Base-by-base conservation (phyloP, 2,888 invertebrate species). In the Parnassius mnemosyne region DNA sequence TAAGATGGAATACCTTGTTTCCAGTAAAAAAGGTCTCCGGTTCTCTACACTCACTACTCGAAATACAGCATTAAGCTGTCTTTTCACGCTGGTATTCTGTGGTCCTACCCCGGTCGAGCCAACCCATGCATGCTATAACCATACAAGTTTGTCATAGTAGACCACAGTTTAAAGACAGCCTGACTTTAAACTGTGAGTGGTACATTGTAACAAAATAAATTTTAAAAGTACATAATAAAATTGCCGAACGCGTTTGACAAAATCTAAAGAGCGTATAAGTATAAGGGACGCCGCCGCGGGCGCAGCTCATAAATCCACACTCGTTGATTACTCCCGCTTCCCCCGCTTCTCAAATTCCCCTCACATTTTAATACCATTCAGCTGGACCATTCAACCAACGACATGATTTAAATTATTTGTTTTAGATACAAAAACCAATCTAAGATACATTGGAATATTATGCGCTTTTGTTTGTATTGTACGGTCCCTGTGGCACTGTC, bases 381-480 rank as follows among this genome's bases (percentile, higher is more conserved):
- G 76, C 73, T 71, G 72, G 49, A 5, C 77, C 75, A 77, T 77
- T 78, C 73, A 75, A 68, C 71, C 63, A 65, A 68, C 65, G 73
- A 72, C 72, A 73, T 77, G 77, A 77, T 77, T 77, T 75, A 78
- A 76, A 66, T 75, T 78, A 77, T 78, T 78, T 78, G 78, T 76
- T 79, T 79, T 76, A 76, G 74, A 74, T 71, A 68, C 71, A 70
- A 73, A 73, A 73, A 69, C 70, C 67, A 64, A 75, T 72, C 69
- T 71, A 78, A 84, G 83, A 85, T 84, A 82, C 82, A 84, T 85
- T 79, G 76, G 79, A 73, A 79, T 78, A 80, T 86, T 85, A 79
- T 78, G 71, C 73, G 71, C 76, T 78, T 81, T 83, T 82, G 81
- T 82, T 84, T 80, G 73, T 79, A 78, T 84, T 80, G 73, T 79